Percentiles rank a stretch among this genome's conserved stretches.
These are phyloP conservation scores for Epizoanthus ramosus DNA, from an alignment of 92 coral and sea anemone genomes.

Conservation along the genomic window DNA sequence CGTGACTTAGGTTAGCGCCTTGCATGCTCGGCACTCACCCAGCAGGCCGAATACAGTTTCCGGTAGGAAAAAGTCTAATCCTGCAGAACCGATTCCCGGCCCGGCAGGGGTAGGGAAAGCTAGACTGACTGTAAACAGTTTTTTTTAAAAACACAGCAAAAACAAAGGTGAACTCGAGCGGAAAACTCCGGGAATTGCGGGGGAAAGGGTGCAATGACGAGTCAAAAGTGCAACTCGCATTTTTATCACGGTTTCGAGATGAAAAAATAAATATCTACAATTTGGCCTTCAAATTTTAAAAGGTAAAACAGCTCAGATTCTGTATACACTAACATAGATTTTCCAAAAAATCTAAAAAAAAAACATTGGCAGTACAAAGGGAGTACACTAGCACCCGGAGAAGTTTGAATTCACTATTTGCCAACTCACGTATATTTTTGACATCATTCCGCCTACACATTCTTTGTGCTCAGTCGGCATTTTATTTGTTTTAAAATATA, in stretches of 20 bases:
- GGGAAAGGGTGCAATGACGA: neutral
- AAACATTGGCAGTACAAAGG: no score
- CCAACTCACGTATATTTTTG: neutral
- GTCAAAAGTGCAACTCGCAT: no score
- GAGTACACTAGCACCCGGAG: neutral
- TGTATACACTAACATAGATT: no score
- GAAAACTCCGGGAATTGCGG: neutral
- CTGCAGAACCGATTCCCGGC: neutral
- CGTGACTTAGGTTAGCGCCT: no score
- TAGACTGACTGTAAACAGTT: neutral
- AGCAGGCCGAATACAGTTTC: no score
- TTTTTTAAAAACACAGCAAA: no score
- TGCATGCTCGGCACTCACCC: no score
- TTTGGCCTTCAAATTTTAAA: neutral
- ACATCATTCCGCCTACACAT: conserved; percentile 1
- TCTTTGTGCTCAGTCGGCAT: neutral
- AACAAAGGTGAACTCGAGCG: no score
- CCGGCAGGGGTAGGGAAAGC: neutral
- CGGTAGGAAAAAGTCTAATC: neutral
- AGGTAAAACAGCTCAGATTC: no score
- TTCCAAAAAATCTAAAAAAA: no score
- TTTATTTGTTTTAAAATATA: neutral
- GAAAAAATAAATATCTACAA: neutral
- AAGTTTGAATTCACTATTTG: neutral
- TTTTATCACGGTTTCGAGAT: neutral